phyloP scores from a whole-genome alignment of 2,888 invertebrate species.

The Nomada ferruginata region DNA sequence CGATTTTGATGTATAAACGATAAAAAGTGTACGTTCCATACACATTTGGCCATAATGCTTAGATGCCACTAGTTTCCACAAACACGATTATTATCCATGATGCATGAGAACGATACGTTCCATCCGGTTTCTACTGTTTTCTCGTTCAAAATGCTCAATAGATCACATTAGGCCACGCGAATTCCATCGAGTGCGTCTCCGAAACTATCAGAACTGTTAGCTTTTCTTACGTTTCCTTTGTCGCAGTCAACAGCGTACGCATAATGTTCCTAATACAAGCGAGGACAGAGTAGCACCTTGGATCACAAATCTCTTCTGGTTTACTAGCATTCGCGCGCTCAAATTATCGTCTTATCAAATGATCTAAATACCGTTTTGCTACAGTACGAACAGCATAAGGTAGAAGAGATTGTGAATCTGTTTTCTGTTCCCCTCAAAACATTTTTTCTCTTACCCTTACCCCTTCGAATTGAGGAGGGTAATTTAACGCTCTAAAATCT shows the following conservation, averaged over 20 bases:
- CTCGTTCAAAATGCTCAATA: constrained; percentile 63
- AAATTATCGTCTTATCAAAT: constrained; percentile 9
- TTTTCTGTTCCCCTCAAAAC: constrained; percentile 23
- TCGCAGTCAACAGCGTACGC: constrained; percentile 35
- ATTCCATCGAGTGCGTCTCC: constrained; percentile 55
- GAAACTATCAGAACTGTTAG: constrained; percentile 27
- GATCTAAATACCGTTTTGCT: constrained; percentile 29
- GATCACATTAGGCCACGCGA: constrained; percentile 71
- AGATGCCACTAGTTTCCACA: constrained; percentile 51
- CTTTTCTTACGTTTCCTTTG: constrained; percentile 1
- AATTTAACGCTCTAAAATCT: constrained; percentile 31
- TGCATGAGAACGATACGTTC: constrained; percentile 25
- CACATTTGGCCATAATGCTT: constrained; percentile 65
- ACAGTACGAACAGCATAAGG: constrained; percentile 17
- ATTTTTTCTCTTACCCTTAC: constrained; percentile 8
- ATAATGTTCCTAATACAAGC: constrained; percentile 39
- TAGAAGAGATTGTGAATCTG: constrained; percentile 47
- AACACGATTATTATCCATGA: constrained; percentile 43
- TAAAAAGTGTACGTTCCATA: constrained; percentile 64
- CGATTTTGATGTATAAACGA: constrained; percentile 68
- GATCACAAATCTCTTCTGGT: constrained; percentile 46
- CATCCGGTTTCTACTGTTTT: constrained; percentile 21
- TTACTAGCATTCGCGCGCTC: neutral
- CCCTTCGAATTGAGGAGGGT: neutral
- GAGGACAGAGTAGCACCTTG: constrained; percentile 56